Percentiles rank a stretch among this genome's conserved stretches.
These are phyloP conservation scores for Boloria euphrosyne DNA, from an alignment of 2,888 invertebrate species.

Conservation along the genomic window DNA sequence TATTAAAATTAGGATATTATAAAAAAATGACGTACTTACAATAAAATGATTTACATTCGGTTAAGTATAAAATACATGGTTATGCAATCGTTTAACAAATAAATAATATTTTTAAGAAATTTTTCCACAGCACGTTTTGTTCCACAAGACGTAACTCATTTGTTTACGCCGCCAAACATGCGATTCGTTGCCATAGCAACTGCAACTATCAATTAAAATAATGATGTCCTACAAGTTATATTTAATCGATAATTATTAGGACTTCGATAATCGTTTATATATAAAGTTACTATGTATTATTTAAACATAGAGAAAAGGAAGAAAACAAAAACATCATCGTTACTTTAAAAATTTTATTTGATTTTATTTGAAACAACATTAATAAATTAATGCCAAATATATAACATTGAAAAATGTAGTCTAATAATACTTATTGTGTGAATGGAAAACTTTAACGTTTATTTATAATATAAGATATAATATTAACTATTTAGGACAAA, in stretches of 20 bases:
- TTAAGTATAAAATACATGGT: slow-evolving; percentile 19
- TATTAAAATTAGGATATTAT: background rate
- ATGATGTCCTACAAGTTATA: slow-evolving; percentile 41
- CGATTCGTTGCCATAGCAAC: slow-evolving; percentile 65
- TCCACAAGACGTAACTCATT: slow-evolving; percentile 67
- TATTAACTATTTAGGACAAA: background rate
- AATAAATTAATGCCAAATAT: slow-evolving; percentile 21
- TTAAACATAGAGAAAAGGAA: background rate
- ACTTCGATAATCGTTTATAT: background rate
- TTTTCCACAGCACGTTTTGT: slow-evolving; percentile 55
- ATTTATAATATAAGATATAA: slow-evolving; percentile 15
- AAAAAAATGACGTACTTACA: slow-evolving; percentile 20
- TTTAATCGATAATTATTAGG: slow-evolving; percentile 35
- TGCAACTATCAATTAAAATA: slow-evolving; percentile 61
- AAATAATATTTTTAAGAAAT: slow-evolving; percentile 40
- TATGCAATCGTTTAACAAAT: background rate
- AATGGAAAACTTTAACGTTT: slow-evolving; percentile 17
- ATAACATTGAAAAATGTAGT: slow-evolving; percentile 27
- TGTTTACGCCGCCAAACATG: slow-evolving; percentile 76
- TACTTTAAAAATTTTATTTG: slow-evolving; percentile 28
- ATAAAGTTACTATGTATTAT: no score
- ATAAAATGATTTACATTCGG: slow-evolving; percentile 11
- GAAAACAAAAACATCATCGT: slow-evolving; percentile 11
- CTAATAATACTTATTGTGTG: slow-evolving; percentile 32
- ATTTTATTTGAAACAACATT: slow-evolving; percentile 33